Conservation (phyloP, 2,797 vertebrate genomes). For the Helostoma temminkii region DNA sequence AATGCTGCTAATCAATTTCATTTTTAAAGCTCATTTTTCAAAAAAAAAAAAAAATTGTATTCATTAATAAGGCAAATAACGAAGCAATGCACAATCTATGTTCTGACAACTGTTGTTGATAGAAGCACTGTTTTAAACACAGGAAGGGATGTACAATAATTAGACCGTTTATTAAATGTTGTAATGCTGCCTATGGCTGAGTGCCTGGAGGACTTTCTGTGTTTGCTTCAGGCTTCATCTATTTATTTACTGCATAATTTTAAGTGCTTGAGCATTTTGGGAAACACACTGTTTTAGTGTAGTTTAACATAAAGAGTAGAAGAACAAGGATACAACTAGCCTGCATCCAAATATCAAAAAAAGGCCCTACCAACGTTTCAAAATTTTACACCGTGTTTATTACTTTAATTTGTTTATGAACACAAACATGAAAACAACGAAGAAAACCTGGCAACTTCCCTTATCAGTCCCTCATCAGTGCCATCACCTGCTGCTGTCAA, state of each 20-base stretch:
- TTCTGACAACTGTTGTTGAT: neutral
- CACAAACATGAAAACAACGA: no score
- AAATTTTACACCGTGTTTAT: no score
- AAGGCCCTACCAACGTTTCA: no score
- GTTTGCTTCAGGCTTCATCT: conserved; percentile 5
- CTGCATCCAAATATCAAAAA: no score
- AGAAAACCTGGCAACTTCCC: no score
- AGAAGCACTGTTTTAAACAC: conserved; percentile 7
- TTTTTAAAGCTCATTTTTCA: conserved; percentile 25
- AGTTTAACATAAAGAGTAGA: no score
- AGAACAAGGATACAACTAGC: no score
- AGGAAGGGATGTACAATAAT: conserved; percentile 1
- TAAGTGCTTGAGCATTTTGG: neutral
- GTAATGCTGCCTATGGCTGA: conserved; percentile 12
- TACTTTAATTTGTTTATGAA: no score
- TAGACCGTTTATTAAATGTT: conserved; percentile 27
- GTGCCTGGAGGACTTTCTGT: conserved; percentile 15
- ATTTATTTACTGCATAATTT: no score
- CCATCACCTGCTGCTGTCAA: no score
- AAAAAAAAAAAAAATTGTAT: neutral
- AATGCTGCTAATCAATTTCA: conserved; percentile 30
- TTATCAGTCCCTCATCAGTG: no score
- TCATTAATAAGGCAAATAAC: conserved; percentile 31
- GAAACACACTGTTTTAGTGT: neutral
- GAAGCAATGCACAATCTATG: neutral